Conservation (phyloP, 2,888 invertebrate species). For the Anagyrus pseudococci region DNA sequence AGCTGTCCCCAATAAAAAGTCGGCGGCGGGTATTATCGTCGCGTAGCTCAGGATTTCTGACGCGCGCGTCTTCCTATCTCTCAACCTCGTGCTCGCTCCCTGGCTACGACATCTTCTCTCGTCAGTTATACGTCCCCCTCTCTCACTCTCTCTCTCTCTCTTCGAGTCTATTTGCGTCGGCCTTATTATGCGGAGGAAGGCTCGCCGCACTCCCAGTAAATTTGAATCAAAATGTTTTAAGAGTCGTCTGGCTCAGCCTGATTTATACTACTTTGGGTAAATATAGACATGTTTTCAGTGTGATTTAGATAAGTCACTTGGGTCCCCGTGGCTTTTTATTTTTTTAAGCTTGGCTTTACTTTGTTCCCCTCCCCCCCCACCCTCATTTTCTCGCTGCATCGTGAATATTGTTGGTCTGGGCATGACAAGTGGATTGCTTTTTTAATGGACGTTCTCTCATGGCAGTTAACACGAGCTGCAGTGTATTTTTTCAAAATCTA, state of each 20-base stretch:
- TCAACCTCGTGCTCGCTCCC: too few relatives aligned
- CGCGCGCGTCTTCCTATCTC: too few relatives aligned
- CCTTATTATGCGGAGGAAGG: not conserved
- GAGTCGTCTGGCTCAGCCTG: not conserved
- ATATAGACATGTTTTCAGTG: not conserved
- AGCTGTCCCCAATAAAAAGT: slow-evolving; percentile 51
- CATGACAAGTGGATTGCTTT: too few relatives aligned
- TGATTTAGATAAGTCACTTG: too few relatives aligned
- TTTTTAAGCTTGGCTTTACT: not conserved
- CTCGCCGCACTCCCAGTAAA: not conserved
- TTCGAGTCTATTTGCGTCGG: slow-evolving; percentile 5
- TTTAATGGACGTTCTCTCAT: too few relatives aligned
- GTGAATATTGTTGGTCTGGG: too few relatives aligned
- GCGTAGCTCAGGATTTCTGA: too few relatives aligned
- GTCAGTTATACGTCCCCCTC: slow-evolving; percentile 19
- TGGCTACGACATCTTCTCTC: not conserved
- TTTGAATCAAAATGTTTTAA: not conserved
- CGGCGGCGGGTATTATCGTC: slow-evolving; percentile 41
- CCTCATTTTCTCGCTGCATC: too few relatives aligned
- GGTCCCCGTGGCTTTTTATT: too few relatives aligned
- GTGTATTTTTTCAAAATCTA: too few relatives aligned
- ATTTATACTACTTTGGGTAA: not conserved
- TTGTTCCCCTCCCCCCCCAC: not conserved
- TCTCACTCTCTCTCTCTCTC: slow-evolving; percentile 3
- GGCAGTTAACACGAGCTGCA: too few relatives aligned